Base-by-base conservation (phyloP, 2,113 vertebrate species). In the Boleophthalmus pectinirostris region DNA sequence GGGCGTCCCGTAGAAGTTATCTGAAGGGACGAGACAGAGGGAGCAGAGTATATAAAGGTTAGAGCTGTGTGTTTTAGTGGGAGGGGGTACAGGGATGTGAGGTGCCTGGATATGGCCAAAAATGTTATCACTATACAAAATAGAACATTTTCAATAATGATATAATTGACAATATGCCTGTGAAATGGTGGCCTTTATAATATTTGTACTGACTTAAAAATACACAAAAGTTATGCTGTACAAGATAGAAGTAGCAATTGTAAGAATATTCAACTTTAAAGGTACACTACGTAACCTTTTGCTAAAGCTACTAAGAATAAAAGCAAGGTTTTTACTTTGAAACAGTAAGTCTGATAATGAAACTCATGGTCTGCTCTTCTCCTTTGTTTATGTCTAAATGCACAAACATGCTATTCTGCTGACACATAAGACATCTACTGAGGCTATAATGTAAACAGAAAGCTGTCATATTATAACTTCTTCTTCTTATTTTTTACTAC, bases 1-100 rank as follows among this genome's bases (percentile, higher is more conserved):
- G 0, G 98, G 98, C 24, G 98, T 99, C 81, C 98, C 98, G 95
- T 99, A 99, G 89, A 98, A 98, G 92, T 99, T 99, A 89, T 99
- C 98, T 99, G 90, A 74, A 56, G 61, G 53, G 25, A 33, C 6
- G 24, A 61, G 21, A 24, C 23, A 61, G 23, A 25, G 56, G 15
- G 51, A 21, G 49, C 46, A 73, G 46, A 66, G 20, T n/a, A 66
- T 63, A 68, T 15, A 58, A 3, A 15, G 65, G 72, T 58, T 58
- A 43, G 35, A 38, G 35, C 35, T 7, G 9, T 38, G 35, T 38
- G 60, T 73, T 66, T 51, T 46, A 66, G 15, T 64, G 46, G 46
- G 15, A 25, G 35, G 71, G 29, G 56, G 53, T 67, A 23, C 46
- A 1, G 0, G 24, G 51, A 24, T 0, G 2, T 53, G 23, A 21